Percentiles rank a stretch among this genome's conserved stretches.
Conservation (phyloP, 2,113 vertebrate species). For the Oxyura jamaicensis region DNA sequence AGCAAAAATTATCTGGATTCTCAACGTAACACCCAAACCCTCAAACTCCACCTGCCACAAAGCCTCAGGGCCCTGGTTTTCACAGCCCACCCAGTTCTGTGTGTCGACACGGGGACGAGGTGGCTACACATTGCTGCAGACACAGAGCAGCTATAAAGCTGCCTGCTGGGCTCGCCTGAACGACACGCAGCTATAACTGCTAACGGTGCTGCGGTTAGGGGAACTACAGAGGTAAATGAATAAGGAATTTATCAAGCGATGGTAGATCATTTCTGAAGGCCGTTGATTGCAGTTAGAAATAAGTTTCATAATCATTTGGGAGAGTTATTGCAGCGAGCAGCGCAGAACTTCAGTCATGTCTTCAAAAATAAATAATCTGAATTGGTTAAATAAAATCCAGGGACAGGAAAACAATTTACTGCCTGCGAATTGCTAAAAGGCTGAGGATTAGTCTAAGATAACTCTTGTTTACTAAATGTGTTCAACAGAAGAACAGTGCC, state of each 20-base stretch:
- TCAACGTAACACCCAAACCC: background rate
- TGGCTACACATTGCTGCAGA: background rate
- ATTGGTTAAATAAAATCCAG: slow-evolving; percentile 44
- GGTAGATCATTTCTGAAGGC: background rate
- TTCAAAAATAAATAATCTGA: slow-evolving; percentile 49
- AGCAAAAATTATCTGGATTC: background rate
- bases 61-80: background rate
- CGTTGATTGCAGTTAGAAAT: background rate
- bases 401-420: background rate
- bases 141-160: background rate
- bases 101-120: background rate
- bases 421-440: slow-evolving; percentile 14
- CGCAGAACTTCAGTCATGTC: background rate
- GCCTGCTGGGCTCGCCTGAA: background rate
- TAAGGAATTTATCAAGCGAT: background rate
- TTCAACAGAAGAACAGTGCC: background rate
- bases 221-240: background rate
- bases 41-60: background rate
- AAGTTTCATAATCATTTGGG: background rate
- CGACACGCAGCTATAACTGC: background rate
- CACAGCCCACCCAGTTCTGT: rapidly evolving
- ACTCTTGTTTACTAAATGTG: background rate
- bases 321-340: background rate
- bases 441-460: slow-evolving; percentile 14
- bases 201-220: background rate